Base-by-base conservation (phyloP, 2,113 vertebrate species). In the Apodemus speciosus region DNA sequence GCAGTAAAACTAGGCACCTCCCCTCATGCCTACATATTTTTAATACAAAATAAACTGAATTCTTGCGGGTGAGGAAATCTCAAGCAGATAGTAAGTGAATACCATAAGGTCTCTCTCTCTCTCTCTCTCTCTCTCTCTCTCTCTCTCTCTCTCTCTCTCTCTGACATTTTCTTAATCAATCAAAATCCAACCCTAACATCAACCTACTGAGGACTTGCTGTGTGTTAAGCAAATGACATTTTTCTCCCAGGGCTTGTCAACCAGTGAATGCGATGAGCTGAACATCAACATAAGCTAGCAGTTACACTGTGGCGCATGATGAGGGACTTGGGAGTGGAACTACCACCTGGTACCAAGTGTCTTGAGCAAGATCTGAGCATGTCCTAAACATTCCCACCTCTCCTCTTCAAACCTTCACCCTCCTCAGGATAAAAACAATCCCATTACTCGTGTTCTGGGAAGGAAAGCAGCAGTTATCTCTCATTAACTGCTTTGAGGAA, bases 141-240 rank as follows among this genome's bases (percentile, higher is more conserved):
- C 21, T 77, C 21, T 56, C 53, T 46, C 32, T 38, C 13, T 38
- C 7, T 77, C 75, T 38, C 35, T 38, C 3, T 80, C 9, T 25
- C 5, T 90, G 91, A 86, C 56, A 92, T 18, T 4, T 80, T 96
- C 49, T 58, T 58, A 83, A 89, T 89, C 86, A 86, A 77, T 88
- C 56, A 83, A 66, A 93, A 76, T 62, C 58, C 83, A 90, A 60
- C 18, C 69, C 25, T 53, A 89, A 46, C 13, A 38, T 71, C 68
- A 75, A 62, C 5, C 43, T 76, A 56, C 62, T 62, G 75, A 66
- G 5, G 40, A 76, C 8, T 23, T 85, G 21, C 3, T 91, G 32
- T 6, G 9, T 4, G 15, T 56, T 35, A 40, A 62, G 16, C n/a
- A 90, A 35, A 56, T 3, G 8, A 14, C 5, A 7, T 73, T 93